phyloP scores from a whole-genome alignment of 2,113 vertebrate species.

The Carollia perspicillata region DNA sequence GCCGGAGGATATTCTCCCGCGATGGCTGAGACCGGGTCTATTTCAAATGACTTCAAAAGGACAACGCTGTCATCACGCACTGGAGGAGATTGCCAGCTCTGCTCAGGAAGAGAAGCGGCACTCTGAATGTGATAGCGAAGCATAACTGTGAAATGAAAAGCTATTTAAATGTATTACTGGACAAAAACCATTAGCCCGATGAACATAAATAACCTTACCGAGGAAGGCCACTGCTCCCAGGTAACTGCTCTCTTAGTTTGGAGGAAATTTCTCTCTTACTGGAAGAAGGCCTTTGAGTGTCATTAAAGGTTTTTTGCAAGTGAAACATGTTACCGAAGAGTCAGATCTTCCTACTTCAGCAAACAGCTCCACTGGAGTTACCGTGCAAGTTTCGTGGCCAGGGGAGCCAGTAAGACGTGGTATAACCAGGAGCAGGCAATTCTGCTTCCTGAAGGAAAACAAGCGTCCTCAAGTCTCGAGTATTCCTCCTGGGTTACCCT shows the following conservation, averaged over 20 bases:
- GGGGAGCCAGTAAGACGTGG: constrained; percentile 41
- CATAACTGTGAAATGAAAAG: constrained; percentile 59
- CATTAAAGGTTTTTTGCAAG: constrained; percentile 22
- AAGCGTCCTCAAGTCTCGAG: constrained; percentile 44
- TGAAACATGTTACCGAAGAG: constrained; percentile 59
- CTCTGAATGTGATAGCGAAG: constrained; percentile 41
- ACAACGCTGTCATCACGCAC: constrained; percentile 19
- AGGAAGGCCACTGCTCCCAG: constrained; percentile 29
- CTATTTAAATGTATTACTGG: constrained; percentile 70
- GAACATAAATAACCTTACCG: constrained; percentile 54
- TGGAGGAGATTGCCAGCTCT: constrained; percentile 43
- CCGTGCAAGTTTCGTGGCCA: constrained; percentile 40
- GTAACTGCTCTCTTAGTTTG: constrained; percentile 41
- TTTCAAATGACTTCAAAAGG: constrained; percentile 59
- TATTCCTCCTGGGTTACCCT: constrained; percentile 18
- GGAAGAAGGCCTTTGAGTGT: constrained; percentile 38
- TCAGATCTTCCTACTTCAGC: constrained; percentile 42
- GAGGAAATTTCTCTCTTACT: constrained; percentile 40
- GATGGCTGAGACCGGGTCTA: constrained; percentile 28
- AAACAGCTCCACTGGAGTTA: constrained; percentile 58
- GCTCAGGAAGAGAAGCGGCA: neutral
- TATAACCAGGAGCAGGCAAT: constrained; percentile 40
- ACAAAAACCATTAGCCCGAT: constrained; percentile 62
- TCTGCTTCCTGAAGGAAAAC: constrained; percentile 50
- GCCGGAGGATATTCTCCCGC: constrained; percentile 55